Evolutionary conservation across 1,140 invertebrate species (phyloP).

Genomic region (Apis cerana): DNA sequence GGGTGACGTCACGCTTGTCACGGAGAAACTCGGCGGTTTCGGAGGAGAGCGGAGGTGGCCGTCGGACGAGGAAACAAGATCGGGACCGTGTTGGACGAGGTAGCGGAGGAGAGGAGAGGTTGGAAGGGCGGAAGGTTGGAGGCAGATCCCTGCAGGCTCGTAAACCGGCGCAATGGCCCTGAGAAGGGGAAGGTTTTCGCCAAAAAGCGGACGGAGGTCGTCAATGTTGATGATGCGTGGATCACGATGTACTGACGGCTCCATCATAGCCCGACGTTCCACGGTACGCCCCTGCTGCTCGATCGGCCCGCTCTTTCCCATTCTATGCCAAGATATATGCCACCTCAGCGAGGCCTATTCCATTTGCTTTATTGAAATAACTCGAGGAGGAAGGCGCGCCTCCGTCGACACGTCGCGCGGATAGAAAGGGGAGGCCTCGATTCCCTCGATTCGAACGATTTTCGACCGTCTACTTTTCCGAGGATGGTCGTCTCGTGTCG

Average conservation of each 20-base stretch:
- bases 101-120: background rate
- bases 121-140: conserved; percentile 49
- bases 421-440: conserved; percentile 11
- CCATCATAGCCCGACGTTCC: conserved; percentile 58
- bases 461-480: conserved; percentile 49
- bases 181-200: conserved; percentile 42
- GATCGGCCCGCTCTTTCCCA: conserved; percentile 40
- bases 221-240: conserved; percentile 81
- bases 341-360: conserved; percentile 58
- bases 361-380: conserved; percentile 74
- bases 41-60: conserved; percentile 1
- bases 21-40: conserved; percentile 24
- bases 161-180: conserved; percentile 72
- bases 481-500: background rate
- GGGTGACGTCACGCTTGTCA: conserved; percentile 73
- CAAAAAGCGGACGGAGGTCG: conserved; percentile 77
- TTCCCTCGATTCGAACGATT: conserved; percentile 21
- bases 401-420: conserved; percentile 50
- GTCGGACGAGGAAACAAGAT: conserved; percentile 1
- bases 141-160: conserved; percentile 67
- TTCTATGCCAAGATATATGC: conserved; percentile 60
- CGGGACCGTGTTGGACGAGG: background rate
- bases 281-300: background rate
- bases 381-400: conserved; percentile 34
- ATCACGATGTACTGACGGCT: conserved; percentile 77